Conservation (phyloP, 2,888 invertebrate genomes). For the Athalia circularis region DNA sequence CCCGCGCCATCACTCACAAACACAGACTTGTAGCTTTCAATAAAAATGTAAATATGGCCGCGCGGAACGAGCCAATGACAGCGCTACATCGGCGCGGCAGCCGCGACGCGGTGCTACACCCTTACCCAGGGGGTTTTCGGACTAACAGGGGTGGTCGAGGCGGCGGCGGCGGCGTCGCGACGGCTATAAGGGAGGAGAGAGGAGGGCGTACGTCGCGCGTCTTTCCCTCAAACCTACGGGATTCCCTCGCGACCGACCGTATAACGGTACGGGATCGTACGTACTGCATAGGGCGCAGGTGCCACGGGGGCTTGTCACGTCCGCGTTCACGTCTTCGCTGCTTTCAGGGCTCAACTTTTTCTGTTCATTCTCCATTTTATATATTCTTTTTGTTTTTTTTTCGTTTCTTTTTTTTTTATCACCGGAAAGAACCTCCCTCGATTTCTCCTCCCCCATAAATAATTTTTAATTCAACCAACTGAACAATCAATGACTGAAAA, state of each 20-base stretch:
- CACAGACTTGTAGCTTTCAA: conserved; percentile 72
- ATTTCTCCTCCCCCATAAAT: not conserved
- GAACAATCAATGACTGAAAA: too few species aligned
- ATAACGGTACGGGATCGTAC: conserved; percentile 35
- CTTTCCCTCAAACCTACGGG: conserved; percentile 39
- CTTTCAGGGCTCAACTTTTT: conserved; percentile 54
- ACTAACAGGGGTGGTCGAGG: conserved; percentile 45
- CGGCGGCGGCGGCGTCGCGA: conserved; percentile 53
- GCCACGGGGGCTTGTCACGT: conserved; percentile 66
- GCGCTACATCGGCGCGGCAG: conserved; percentile 66
- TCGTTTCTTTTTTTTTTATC: not conserved
- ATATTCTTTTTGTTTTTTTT: not conserved
- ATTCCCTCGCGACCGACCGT: conserved; percentile 3
- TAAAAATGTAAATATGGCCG: conserved; percentile 75
- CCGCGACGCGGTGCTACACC: conserved; percentile 57
- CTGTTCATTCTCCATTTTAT: conserved; percentile 7
- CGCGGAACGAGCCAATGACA: conserved; percentile 73
- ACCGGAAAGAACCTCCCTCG: not conserved
- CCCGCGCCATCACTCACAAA: conserved; percentile 67
- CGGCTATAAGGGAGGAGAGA: conserved; percentile 23
- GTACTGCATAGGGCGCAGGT: conserved; percentile 61
- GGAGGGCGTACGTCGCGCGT: conserved; percentile 47
- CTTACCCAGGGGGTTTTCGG: conserved; percentile 33
- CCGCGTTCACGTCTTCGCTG: conserved; percentile 65
- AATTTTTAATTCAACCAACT: not conserved